A percentile compares a stretch with the other conserved stretches of the same genome.
Evolutionary conservation across 2,888 invertebrate species (phyloP).

Genomic region (Alentia gelatinosa): DNA sequence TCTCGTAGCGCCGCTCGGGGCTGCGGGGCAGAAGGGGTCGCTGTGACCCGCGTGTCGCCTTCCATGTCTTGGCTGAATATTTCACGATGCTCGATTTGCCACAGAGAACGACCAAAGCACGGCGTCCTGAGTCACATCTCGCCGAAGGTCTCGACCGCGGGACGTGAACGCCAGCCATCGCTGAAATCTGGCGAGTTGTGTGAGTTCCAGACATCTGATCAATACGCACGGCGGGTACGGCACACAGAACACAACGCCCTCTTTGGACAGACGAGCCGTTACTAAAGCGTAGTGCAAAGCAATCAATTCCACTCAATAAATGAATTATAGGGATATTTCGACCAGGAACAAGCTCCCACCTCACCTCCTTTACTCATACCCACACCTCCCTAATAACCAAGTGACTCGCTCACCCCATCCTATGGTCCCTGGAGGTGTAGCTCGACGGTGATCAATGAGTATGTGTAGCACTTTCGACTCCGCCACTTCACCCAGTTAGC

Average conservation of each 20-base stretch:
- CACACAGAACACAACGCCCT: no score
- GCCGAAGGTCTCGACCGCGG: no score
- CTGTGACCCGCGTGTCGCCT: not conserved
- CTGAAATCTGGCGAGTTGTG: no score
- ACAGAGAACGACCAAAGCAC: no score
- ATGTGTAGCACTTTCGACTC: not conserved
- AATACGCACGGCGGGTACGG: not conserved
- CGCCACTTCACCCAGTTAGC: conserved; percentile 42
- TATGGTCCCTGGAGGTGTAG: not conserved
- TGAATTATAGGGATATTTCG: not conserved
- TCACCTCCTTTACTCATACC: not conserved
- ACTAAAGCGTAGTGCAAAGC: not conserved
- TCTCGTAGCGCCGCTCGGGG: not conserved
- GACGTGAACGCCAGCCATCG: no score
- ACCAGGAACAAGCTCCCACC: not conserved
- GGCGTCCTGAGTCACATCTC: no score
- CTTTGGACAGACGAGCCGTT: not conserved
- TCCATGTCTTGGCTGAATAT: not conserved
- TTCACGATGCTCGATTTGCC: no score
- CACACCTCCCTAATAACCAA: not conserved
- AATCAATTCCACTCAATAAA: conserved; percentile 1
- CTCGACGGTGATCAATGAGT: not conserved
- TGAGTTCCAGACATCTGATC: not conserved
- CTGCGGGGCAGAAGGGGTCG: not conserved
- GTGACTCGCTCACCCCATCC: not conserved